phyloP scores from a whole-genome alignment of 2,113 vertebrate genomes.

The Clarias batrachus region DNA sequence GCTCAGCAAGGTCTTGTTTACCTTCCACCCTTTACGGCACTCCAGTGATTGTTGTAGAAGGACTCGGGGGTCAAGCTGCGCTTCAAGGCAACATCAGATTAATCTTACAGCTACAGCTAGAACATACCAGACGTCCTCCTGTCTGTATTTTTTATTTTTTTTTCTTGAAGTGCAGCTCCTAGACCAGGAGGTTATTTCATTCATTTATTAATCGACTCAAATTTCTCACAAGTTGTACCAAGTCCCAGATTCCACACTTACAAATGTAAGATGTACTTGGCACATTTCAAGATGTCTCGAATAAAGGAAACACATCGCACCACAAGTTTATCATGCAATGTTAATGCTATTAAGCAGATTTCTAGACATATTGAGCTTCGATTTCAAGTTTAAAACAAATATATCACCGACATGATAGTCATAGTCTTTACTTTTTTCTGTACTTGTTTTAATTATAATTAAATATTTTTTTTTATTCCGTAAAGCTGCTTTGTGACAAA shows the following conservation, averaged over 20 bases:
- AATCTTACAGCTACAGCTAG: conserved; percentile 36
- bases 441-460: too few species aligned
- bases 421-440: too few species aligned
- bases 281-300: background rate
- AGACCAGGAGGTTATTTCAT: background rate
- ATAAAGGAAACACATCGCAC: background rate
- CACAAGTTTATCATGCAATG: background rate
- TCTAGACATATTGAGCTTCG: too few species aligned
- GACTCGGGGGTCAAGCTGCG: conserved; percentile 40
- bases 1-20: conserved; percentile 33
- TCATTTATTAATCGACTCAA: background rate
- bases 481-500: too few species aligned
- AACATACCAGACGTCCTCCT: conserved; percentile 14
- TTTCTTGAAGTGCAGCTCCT: background rate
- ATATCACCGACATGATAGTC: too few species aligned
- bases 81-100: conserved; percentile 29
- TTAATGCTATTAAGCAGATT: too few species aligned
- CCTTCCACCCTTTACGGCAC: conserved; percentile 40
- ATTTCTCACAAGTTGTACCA: background rate
- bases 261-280: background rate
- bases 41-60: conserved; percentile 27
- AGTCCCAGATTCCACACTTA: background rate
- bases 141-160: conserved; percentile 21
- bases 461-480: too few species aligned
- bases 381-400: too few species aligned